Base-by-base conservation (phyloP, 2,888 invertebrate species). In the Stomorhina lunata region DNA sequence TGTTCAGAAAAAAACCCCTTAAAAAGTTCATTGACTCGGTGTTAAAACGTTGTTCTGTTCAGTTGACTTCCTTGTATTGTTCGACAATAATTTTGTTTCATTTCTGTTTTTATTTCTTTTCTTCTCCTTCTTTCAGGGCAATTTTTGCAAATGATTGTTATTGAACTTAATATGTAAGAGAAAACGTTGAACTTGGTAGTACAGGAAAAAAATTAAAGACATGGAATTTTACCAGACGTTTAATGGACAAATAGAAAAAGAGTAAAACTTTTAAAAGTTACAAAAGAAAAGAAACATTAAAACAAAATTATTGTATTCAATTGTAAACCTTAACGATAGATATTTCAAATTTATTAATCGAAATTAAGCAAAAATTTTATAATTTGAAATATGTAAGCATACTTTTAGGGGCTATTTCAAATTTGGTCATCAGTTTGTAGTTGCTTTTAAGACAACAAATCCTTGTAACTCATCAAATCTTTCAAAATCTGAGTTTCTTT, bases 11-110 rank as follows among this genome's bases (percentile, higher is more conserved):
- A 63, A 20, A 66, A 48, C n/a, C n/a, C 4, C 4, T 1, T 25
- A 43, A 32, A 55, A 50, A 65, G 80, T 71, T 76, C 71, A 71
- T 71, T 69, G 80, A 65, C 76, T 76, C 50, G 5, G 25, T 71
- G 53, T 71, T n/a, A 57, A 59, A 71, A 50, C 65, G 71, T 76
- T 81, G n/a, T 81, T 65, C 29, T 65, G 40, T 66, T 9, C 69
- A 65, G 57, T 75, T 65, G 75, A 65, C 65, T 75, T 80, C 57
- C 63, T 71, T 34, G 48, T n/a, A n/a, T 40, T 37, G 34, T 32
- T 15, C 32, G 55, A 50, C 55, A 57, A 71, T 37, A 40, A 25
- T 66, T 48, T 34, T 53, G n/a, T 53, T 50, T 25, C 25, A 10
- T 50, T 50, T 50, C 25, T 50, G 12, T 12, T 7, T 12, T 45